Evolutionary conservation across 2,888 invertebrate species (phyloP).

Genomic region (Hololepta plana): DNA sequence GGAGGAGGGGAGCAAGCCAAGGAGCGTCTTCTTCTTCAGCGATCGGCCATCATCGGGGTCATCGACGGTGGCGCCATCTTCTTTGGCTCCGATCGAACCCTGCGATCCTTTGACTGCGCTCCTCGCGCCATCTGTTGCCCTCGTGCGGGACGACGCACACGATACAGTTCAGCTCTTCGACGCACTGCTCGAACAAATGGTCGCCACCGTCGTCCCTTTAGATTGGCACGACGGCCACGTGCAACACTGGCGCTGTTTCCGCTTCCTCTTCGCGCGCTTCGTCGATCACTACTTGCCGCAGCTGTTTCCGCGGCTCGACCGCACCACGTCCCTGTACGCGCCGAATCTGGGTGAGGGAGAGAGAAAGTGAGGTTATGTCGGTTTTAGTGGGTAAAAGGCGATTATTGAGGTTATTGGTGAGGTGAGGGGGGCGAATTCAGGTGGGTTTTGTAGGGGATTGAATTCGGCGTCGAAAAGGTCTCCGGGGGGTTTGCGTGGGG

Average conservation of each 20-base stretch:
- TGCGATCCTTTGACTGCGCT: too few relatives aligned
- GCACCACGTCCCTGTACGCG: slow-evolving; percentile 62
- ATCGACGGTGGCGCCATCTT: too few relatives aligned
- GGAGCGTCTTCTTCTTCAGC: too few relatives aligned
- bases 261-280: slow-evolving; percentile 81
- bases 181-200: slow-evolving; percentile 76
- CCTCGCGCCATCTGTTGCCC: too few relatives aligned
- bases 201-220: slow-evolving; percentile 73
- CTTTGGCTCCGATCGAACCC: too few relatives aligned
- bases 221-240: slow-evolving; percentile 77
- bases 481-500: too few relatives aligned
- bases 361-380: background rate
- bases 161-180: slow-evolving; percentile 80
- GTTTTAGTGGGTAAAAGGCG: background rate
- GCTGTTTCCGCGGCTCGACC: slow-evolving; percentile 76
- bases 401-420: background rate
- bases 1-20: too few relatives aligned
- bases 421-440: too few relatives aligned
- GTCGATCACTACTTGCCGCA: slow-evolving; percentile 77
- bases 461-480: too few relatives aligned
- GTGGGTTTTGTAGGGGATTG: too few relatives aligned
- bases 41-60: too few relatives aligned
- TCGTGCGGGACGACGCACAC: too few relatives aligned
- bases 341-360: slow-evolving; percentile 53
- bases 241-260: slow-evolving; percentile 69